Conservation (phyloP, 2,113 vertebrate genomes). For the Arenaria interpres region DNA sequence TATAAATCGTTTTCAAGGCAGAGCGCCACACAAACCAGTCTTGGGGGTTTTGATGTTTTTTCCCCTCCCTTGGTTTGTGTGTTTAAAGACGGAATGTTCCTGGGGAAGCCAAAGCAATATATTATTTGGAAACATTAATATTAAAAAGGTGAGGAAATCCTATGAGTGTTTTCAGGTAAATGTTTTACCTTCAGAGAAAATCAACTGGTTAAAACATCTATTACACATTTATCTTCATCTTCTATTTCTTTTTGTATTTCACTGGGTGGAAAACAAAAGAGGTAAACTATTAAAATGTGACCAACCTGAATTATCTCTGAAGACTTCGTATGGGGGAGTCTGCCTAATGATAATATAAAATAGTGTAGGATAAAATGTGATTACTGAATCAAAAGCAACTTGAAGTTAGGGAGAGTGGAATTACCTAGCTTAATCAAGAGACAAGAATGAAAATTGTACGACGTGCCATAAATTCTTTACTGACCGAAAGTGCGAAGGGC, state of each 20-base stretch:
- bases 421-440: background rate
- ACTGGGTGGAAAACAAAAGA: background rate
- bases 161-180: background rate
- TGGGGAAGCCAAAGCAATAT: background rate
- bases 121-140: background rate
- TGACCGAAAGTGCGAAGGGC: background rate
- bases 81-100: background rate
- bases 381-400: background rate
- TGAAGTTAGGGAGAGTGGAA: background rate
- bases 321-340: background rate
- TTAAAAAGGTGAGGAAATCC: background rate
- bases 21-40: background rate
- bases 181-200: background rate
- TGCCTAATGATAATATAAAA: background rate
- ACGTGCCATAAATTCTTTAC: background rate
- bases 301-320: background rate
- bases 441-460: background rate
- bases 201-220: background rate
- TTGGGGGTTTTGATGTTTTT: background rate
- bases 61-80: fast-evolving
- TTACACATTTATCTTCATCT: background rate
- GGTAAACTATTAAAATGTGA: background rate
- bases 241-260: background rate
- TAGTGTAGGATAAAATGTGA: background rate
- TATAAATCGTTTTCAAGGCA: background rate